A percentile compares a stretch with the other conserved stretches of the same genome.
Conservation (phyloP, 2,113 vertebrate genomes). For the Vicugna pacos region DNA sequence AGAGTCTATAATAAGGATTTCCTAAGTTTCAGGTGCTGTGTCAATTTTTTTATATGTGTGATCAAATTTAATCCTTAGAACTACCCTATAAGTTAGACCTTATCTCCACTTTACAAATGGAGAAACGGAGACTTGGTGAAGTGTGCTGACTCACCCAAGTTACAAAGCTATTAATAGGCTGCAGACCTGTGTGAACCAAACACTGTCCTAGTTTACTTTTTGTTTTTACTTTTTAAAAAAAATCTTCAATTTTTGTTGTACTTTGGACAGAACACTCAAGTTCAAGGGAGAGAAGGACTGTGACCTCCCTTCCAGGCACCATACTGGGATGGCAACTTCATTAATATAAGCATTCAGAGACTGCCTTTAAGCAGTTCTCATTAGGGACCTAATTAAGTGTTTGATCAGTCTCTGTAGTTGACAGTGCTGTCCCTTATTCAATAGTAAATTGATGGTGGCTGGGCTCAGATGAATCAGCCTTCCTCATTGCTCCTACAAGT, state of each 20-base stretch:
- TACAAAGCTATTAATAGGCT: background rate
- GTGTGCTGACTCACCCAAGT: background rate
- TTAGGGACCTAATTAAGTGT: constrained; percentile 16
- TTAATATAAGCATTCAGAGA: background rate
- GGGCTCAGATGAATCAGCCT: background rate
- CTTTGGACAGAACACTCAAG: background rate
- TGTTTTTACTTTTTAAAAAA: background rate
- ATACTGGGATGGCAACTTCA: background rate
- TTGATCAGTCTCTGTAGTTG: background rate
- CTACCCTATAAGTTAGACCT: background rate
- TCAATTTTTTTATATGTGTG: background rate
- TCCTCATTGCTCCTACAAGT: background rate
- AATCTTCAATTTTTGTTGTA: background rate
- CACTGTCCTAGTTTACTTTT: background rate
- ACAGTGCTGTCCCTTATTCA: background rate
- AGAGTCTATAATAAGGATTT: background rate
- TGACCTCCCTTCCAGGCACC: background rate
- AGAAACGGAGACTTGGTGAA: background rate
- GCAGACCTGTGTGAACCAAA: background rate
- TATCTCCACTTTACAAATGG: background rate
- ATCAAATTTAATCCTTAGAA: constrained; percentile 10
- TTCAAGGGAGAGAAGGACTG: background rate
- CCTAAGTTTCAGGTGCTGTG: background rate
- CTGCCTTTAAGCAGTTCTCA: background rate
- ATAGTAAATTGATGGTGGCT: background rate